These are phyloP conservation scores for Drosophila kikkawai DNA, from an alignment of 1,140 invertebrate species.

Conservation along the genomic window DNA sequence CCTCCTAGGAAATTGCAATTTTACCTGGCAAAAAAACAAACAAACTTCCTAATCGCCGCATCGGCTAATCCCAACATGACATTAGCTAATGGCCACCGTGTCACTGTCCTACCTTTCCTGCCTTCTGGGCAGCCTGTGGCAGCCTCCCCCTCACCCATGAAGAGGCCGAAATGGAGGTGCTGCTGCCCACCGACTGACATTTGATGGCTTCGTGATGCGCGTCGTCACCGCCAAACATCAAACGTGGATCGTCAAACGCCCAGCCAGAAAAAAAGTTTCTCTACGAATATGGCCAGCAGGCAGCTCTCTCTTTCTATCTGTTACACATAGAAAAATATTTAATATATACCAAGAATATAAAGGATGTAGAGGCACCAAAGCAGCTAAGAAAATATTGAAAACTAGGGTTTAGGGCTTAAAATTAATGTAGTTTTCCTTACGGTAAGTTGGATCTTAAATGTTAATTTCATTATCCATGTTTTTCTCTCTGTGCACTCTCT, in stretches of 20 bases:
- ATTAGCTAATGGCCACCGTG: conserved; percentile 57
- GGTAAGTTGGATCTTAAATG: too few relatives aligned
- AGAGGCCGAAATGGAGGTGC: conserved; percentile 38
- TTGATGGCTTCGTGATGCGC: conserved; percentile 79
- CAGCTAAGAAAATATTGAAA: neutral
- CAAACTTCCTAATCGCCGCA: conserved; percentile 45
- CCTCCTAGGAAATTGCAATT: conserved; percentile 17
- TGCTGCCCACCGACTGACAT: conserved; percentile 68
- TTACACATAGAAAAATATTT: conserved; percentile 8
- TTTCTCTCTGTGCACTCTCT: neutral
- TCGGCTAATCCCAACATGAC: conserved; percentile 49
- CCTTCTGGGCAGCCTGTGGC: conserved; percentile 38
- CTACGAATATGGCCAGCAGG: conserved; percentile 74
- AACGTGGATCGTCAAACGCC: conserved; percentile 74
- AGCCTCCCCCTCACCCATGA: conserved; percentile 48
- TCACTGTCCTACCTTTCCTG: conserved; percentile 17
- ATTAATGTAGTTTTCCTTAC: too few relatives aligned
- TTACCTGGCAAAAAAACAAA: conserved; percentile 21
- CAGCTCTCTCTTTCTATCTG: conserved; percentile 40
- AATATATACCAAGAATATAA: too few relatives aligned
- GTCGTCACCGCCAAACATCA: conserved; percentile 70
- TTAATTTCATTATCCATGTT: too few relatives aligned
- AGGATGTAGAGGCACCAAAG: neutral
- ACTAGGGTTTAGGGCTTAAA: too few relatives aligned
- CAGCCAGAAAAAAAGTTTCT: conserved; percentile 69